These are phyloP conservation scores for Magallana nippona DNA, from an alignment of 2,888 invertebrate genomes.

Conservation along the genomic window DNA sequence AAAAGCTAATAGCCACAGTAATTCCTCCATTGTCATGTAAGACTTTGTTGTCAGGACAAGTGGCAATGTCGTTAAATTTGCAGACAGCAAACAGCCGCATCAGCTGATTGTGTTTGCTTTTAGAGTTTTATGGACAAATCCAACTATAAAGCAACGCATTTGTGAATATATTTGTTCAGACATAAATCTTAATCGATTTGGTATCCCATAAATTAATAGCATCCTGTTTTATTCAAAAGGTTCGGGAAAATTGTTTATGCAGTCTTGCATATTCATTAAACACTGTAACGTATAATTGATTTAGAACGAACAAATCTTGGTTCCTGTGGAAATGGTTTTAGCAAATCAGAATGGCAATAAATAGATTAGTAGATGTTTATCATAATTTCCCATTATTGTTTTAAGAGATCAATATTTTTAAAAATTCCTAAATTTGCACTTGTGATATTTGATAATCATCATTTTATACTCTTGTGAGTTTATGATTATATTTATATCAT, in stretches of 20 bases:
- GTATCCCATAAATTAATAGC: background rate
- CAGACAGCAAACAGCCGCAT: slow-evolving; percentile 1
- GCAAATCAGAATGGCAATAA: background rate
- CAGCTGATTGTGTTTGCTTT: background rate
- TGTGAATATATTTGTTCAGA: slow-evolving; percentile 21
- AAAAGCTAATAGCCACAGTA: slow-evolving; percentile 2
- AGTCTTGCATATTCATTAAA: background rate
- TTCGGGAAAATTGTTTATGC: background rate
- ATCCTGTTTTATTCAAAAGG: background rate
- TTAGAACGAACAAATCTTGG: background rate
- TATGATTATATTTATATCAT: too few relatives aligned
- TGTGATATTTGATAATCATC: too few relatives aligned
- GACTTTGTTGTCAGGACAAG: background rate
- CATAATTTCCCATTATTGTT: too few relatives aligned
- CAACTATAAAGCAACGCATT: background rate
- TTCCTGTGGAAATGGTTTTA: background rate
- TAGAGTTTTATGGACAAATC: slow-evolving; percentile 3
- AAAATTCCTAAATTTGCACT: too few relatives aligned
- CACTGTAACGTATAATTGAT: background rate
- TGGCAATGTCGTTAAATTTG: background rate
- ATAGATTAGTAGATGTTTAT: too few relatives aligned
- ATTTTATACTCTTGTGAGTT: too few relatives aligned
- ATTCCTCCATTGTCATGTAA: background rate
- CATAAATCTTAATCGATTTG: background rate
- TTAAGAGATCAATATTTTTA: too few relatives aligned